A percentile compares a stretch with the other conserved stretches of the same genome.
Evolutionary conservation across 1,140 invertebrate genomes (phyloP).

Genomic region (Diorhabda sublineata): DNA sequence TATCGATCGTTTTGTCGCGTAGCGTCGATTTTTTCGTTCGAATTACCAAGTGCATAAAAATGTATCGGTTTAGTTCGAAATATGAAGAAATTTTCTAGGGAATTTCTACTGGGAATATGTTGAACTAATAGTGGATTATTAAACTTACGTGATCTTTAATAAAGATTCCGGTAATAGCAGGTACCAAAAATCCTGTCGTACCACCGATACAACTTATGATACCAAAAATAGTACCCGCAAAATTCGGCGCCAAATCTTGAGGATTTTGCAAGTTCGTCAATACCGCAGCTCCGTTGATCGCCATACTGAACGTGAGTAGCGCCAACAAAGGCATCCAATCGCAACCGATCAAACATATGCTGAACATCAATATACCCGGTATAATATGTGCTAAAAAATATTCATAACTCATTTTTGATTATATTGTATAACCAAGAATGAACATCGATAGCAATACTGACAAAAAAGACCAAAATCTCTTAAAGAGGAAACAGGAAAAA

Average conservation of each 20-base stretch:
- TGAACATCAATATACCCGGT: conserved; percentile 62
- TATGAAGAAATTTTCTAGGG: not conserved
- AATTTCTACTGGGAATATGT: not conserved
- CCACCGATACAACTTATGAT: conserved; percentile 70
- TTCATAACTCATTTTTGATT: no score
- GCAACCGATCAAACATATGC: conserved; percentile 64
- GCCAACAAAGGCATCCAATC: conserved; percentile 58
- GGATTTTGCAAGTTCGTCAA: conserved; percentile 80
- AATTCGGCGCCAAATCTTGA: conserved; percentile 78
- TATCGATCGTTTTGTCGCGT: not conserved
- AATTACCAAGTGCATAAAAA: no score
- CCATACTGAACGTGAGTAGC: conserved; percentile 69
- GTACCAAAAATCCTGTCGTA: conserved; percentile 69
- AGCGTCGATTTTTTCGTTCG: not conserved
- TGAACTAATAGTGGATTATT: not conserved
- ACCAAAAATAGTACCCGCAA: conserved; percentile 71
- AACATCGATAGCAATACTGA: no score
- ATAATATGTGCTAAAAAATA: conserved; percentile 61
- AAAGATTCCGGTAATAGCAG: conserved; percentile 63
- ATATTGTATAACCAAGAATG: no score
- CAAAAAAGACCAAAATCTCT: not conserved
- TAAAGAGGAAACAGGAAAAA: not conserved
- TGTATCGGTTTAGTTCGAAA: no score
- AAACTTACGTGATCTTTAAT: conserved; percentile 58
- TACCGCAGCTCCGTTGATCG: conserved; percentile 78